Percentiles rank a stretch among this genome's conserved stretches.
Conservation (phyloP, 1,140 invertebrate species). For the Drosophila pallidifrons region DNA sequence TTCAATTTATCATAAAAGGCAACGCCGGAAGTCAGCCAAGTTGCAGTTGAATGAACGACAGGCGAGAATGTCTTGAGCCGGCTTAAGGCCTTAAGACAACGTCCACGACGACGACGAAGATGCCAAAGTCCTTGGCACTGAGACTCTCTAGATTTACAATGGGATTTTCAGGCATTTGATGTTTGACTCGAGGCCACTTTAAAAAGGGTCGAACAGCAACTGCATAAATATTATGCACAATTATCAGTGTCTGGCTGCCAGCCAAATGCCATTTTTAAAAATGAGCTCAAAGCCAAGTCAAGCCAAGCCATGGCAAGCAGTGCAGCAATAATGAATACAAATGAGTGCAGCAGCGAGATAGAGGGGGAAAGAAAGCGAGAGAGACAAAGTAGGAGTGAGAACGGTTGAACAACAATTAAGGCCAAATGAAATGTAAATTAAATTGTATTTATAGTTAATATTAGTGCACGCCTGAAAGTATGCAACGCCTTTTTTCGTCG, state of each 20-base stretch:
- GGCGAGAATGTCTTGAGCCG: slow-evolving; percentile 60
- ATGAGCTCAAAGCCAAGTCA: slow-evolving; percentile 24
- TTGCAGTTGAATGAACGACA: slow-evolving; percentile 80
- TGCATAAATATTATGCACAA: slow-evolving; percentile 70
- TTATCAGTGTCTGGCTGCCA: slow-evolving; percentile 53
- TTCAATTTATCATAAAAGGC: slow-evolving; percentile 83
- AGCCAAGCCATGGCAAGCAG: slow-evolving; percentile 14
- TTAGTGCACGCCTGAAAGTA: slow-evolving; percentile 9
- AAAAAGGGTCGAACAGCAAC: slow-evolving; percentile 33
- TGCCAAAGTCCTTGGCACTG: slow-evolving; percentile 65
- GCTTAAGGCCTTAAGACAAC: slow-evolving; percentile 64
- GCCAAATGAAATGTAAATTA: slow-evolving; percentile 54
- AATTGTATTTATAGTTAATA: slow-evolving; percentile 43
- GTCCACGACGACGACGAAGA: background rate
- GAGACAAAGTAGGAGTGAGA: background rate
- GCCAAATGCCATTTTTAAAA: slow-evolving; percentile 47
- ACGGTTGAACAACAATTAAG: slow-evolving; percentile 29
- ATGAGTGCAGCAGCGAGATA: slow-evolving; percentile 5
- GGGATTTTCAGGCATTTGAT: slow-evolving; percentile 54
- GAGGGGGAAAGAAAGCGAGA: background rate
- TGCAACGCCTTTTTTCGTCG: slow-evolving; percentile 15
- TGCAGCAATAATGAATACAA: slow-evolving; percentile 68
- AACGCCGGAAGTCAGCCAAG: slow-evolving; percentile 80
- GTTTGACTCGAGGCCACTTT: slow-evolving; percentile 28
- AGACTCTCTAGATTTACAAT: slow-evolving; percentile 55